Conservation (phyloP, 2,888 invertebrate species). For the Zaprionus lineosus region DNA sequence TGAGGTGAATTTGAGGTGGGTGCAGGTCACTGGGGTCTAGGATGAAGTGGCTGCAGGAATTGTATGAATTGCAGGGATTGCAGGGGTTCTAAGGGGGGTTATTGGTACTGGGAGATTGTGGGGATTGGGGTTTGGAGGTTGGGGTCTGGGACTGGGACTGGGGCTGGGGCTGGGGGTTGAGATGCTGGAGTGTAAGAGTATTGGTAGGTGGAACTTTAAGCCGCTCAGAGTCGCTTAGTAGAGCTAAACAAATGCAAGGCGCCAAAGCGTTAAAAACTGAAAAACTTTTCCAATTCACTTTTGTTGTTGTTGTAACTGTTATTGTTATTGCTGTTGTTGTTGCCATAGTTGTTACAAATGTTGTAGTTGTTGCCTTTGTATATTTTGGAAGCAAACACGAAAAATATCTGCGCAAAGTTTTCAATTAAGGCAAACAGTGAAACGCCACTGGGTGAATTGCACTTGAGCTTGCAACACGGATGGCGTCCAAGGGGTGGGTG, state of each 20-base stretch:
- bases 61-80: too few relatives aligned
- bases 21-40: too few relatives aligned
- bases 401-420: constrained; percentile 69
- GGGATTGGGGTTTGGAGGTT: too few relatives aligned
- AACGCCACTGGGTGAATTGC: constrained; percentile 54
- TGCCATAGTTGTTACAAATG: constrained; percentile 1
- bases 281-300: constrained; percentile 72
- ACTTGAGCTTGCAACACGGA: constrained; percentile 22
- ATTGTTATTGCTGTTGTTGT: constrained; percentile 16
- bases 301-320: too few relatives aligned
- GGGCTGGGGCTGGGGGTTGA: background rate
- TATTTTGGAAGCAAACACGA: constrained; percentile 51
- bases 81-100: too few relatives aligned
- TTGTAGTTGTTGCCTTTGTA: constrained; percentile 20
- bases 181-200: background rate
- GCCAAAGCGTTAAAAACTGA: constrained; percentile 70
- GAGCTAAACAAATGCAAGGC: constrained; percentile 69
- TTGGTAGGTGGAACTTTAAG: constrained; percentile 48
- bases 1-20: too few relatives aligned
- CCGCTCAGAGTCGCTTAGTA: constrained; percentile 44
- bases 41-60: too few relatives aligned
- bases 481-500: background rate
- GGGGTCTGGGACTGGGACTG: too few relatives aligned
- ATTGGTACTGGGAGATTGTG: too few relatives aligned
- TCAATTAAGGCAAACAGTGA: constrained; percentile 72